A percentile compares a stretch with the other conserved stretches of the same genome.
Conservation (phyloP, 2,888 invertebrate species). For the Rapana venosa region DNA sequence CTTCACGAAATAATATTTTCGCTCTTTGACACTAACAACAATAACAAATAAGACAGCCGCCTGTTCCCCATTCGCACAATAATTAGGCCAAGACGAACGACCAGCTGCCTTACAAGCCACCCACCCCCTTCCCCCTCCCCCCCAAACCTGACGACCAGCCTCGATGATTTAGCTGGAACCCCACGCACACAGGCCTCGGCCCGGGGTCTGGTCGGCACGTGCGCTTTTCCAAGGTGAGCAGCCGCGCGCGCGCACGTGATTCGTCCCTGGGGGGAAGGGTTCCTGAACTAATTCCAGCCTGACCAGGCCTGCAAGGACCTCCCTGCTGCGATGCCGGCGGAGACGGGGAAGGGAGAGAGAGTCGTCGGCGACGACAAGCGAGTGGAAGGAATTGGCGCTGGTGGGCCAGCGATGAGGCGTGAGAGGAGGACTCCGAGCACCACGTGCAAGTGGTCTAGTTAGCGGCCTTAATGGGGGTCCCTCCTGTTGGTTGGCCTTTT, state of each 20-base stretch:
- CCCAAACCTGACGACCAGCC: no score
- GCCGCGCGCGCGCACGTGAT: conserved; percentile 24
- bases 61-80: no score
- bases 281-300: conserved; percentile 12
- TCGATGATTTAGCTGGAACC: neutral
- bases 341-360: neutral
- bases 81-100: no score
- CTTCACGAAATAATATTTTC: no score
- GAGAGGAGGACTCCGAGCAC: neutral
- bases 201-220: neutral
- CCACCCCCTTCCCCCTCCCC: no score
- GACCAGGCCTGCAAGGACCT: conserved; percentile 1
- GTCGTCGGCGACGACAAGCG: neutral
- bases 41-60: no score
- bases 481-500: neutral
- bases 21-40: no score
- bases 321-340: conserved; percentile 5
- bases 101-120: no score
- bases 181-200: neutral
- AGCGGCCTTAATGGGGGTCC: neutral
- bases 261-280: neutral
- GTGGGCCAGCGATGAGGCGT: conserved; percentile 4
- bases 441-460: conserved; percentile 20
- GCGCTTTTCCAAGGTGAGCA: neutral
- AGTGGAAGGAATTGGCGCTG: neutral